Percentiles rank a stretch among this genome's conserved stretches.
These are phyloP conservation scores for Dinomys branickii DNA, from an alignment of 2,113 vertebrate species.

Conservation along the genomic window DNA sequence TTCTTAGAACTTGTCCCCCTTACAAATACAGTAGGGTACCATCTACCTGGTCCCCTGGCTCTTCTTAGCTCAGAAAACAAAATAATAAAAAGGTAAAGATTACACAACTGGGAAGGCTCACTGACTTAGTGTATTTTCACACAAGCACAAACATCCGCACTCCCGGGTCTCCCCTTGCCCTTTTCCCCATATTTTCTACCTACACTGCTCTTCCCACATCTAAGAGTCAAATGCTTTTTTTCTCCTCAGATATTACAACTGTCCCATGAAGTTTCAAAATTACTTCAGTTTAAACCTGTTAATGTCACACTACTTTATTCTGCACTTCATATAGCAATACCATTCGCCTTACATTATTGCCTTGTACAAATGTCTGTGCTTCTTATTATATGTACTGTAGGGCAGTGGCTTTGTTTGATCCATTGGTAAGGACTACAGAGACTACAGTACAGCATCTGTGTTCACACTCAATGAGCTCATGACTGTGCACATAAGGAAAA, in stretches of 20 bases:
- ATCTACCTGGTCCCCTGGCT: background rate
- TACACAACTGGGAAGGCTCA: background rate
- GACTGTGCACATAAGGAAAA: background rate
- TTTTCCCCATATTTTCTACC: background rate
- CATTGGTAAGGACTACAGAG: background rate
- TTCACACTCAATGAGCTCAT: background rate
- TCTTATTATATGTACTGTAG: background rate
- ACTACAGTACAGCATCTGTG: background rate
- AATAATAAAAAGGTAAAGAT: accelerated
- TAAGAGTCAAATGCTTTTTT: background rate
- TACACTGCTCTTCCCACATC: background rate
- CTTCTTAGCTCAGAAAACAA: background rate
- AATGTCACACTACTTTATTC: background rate
- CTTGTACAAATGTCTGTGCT: background rate
- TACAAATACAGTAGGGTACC: too few relatives aligned
- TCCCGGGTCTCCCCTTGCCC: background rate
- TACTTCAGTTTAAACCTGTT: background rate
- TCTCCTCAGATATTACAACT: background rate
- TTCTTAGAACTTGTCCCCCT: background rate
- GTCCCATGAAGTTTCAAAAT: background rate
- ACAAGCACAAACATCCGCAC: background rate
- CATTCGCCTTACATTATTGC: background rate
- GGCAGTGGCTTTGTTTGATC: background rate
- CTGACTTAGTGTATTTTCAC: background rate
- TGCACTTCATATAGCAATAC: background rate